Percentiles rank a stretch among this genome's conserved stretches.
These are phyloP conservation scores for Oopsacas minuta DNA, from an alignment of 37 sponge, comb jelly and placozoan species.

Conservation along the genomic window DNA sequence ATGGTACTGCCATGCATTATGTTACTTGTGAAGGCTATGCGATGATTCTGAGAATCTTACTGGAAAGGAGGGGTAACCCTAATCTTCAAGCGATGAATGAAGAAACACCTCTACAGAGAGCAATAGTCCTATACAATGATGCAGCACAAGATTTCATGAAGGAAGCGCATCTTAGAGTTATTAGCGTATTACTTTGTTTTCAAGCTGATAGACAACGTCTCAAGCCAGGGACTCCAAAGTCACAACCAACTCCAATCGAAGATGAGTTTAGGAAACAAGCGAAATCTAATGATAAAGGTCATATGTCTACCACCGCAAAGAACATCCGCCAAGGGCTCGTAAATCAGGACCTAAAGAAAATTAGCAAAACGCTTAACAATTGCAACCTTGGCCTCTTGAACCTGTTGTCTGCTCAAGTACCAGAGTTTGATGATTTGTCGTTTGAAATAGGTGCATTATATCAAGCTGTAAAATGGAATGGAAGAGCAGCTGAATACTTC, in stretches of 20 bases:
- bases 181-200: background rate
- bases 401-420: background rate
- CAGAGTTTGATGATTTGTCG: background rate
- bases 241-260: constrained; percentile 3
- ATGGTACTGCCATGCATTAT: constrained; percentile 5
- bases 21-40: constrained; percentile 12
- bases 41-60: constrained; percentile 1
- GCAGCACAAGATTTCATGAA: background rate
- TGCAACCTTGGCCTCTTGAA: background rate
- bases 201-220: constrained; percentile 14
- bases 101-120: background rate
- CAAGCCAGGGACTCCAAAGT: background rate
- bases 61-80: constrained; percentile 2
- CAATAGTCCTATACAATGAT: background rate
- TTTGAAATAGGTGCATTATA: constrained; percentile 12
- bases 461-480: constrained; percentile 15
- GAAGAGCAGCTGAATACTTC: background rate
- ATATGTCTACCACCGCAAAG: background rate
- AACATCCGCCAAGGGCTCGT: background rate
- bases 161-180: background rate
- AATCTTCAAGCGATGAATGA: constrained; percentile 6
- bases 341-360: background rate
- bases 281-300: constrained; percentile 5
- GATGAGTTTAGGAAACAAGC: background rate
- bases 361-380: background rate